These are phyloP conservation scores for Neolamprologus kungweensis DNA, from an alignment of 2,113 vertebrate genomes.

Conservation along the genomic window DNA sequence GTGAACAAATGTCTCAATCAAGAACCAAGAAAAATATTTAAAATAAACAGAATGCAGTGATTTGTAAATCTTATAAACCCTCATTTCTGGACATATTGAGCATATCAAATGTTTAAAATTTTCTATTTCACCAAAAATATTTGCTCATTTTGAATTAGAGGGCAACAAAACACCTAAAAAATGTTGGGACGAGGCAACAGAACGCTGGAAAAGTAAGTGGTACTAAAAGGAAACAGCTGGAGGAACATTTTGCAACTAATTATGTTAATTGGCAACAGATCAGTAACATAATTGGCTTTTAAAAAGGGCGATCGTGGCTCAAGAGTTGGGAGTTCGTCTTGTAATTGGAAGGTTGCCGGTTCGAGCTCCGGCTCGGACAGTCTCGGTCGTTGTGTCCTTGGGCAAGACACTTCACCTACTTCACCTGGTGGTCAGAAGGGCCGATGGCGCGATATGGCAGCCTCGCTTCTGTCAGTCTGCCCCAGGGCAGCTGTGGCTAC, in stretches of 20 bases:
- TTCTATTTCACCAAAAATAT: accelerated
- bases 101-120: background rate
- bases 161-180: background rate
- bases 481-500: too few species aligned
- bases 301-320: background rate
- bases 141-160: background rate
- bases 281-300: background rate
- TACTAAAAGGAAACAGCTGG: background rate
- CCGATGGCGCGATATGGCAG: accelerated
- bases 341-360: too few species aligned
- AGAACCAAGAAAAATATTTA: accelerated
- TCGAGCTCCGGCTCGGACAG: accelerated
- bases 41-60: background rate
- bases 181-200: background rate
- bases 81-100: background rate
- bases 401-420: accelerated
- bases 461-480: accelerated
- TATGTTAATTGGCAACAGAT: background rate
- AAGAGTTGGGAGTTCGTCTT: accelerated
- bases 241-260: background rate
- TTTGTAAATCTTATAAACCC: background rate
- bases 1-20: background rate
- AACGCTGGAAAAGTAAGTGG: background rate
- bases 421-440: too few species aligned
- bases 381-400: too few species aligned